Base-by-base conservation (phyloP, 2,888 invertebrate genomes). In the Bugula neritina region DNA sequence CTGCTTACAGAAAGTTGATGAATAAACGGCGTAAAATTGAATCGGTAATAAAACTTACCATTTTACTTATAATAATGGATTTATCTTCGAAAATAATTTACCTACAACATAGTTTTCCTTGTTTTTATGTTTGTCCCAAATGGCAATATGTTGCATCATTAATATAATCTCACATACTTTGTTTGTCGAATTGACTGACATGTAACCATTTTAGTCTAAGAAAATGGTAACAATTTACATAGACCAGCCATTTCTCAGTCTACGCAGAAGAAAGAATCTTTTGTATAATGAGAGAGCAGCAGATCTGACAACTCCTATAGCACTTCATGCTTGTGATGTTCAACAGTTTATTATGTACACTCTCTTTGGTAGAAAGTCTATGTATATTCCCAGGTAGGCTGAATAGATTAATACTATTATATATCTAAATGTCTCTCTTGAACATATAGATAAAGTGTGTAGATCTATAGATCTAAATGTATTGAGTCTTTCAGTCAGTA, bases 281-380 rank as follows among this genome's bases (percentile, higher is more conserved):
- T n/a, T 63, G 31, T 63, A 63, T 31, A 27, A 63, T 63, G 63
- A 34, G 13, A 27, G 31, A 31, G 63, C 63, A 13, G 31, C 63
- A 31, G 27, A 21, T 31, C 31, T 63, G 17, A 63, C 63, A 31
- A 34, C 29, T 29, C 63, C 63, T 5, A 63, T 63, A 31, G 63
- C 63, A 13, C n/a, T 63, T 2, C 27, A 31, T 10, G 34, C 63
- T 31, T 63, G 63, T 34, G 31, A 31, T 31, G 63, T 63, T 13
- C 63, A 63, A n/a, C 63, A 63, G 63, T 34, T 63, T 3, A 63
- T 63, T 5, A 63, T 63, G 63, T 63, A 63, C 63, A 29, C 2
- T 25, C 29, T 63, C 13, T 34, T 63, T 34, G 63, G 63, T 34
- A 63, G 63, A 34, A 63, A 63, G 10, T 63, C 63, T 31, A 13